Evolutionary conservation across 2,797 vertebrate species (phyloP).

Genomic region (Acanthis flammea): DNA sequence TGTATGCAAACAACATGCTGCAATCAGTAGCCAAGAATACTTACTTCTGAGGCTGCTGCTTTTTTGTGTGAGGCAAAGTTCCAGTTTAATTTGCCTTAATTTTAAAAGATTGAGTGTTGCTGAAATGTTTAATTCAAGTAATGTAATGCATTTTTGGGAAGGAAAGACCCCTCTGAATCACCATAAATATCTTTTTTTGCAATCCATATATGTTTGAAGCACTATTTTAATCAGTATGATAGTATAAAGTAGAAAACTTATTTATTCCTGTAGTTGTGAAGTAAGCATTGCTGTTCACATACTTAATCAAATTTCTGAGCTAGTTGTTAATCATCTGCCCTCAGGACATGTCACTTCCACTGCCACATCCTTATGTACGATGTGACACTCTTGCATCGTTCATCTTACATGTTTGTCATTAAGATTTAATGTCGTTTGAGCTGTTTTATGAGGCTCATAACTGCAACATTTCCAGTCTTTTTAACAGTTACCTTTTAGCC

Average conservation of each 20-base stretch:
- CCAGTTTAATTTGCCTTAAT: neutral
- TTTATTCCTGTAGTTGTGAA: neutral
- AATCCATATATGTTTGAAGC: neutral
- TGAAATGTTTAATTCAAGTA: neutral
- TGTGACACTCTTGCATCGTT: neutral
- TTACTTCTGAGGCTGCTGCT: neutral
- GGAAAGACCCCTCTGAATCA: neutral
- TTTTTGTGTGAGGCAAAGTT: neutral
- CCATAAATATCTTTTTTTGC: neutral
- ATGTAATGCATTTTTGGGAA: neutral
- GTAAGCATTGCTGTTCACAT: neutral
- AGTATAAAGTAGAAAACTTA: neutral
- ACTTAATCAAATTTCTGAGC: neutral
- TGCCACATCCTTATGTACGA: fast-evolving
- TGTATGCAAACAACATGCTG: neutral
- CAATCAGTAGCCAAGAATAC: neutral
- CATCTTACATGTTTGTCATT: neutral
- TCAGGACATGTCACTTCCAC: neutral
- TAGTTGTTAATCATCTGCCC: neutral
- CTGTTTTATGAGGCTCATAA: neutral
- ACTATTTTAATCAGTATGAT: neutral
- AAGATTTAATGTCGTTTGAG: neutral
- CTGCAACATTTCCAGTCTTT: neutral
- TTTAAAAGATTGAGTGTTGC: neutral
- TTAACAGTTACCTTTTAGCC: neutral